A percentile compares a stretch with the other conserved stretches of the same genome.
Conservation (phyloP, 2,113 vertebrate species). For the Mastomys coucha region DNA sequence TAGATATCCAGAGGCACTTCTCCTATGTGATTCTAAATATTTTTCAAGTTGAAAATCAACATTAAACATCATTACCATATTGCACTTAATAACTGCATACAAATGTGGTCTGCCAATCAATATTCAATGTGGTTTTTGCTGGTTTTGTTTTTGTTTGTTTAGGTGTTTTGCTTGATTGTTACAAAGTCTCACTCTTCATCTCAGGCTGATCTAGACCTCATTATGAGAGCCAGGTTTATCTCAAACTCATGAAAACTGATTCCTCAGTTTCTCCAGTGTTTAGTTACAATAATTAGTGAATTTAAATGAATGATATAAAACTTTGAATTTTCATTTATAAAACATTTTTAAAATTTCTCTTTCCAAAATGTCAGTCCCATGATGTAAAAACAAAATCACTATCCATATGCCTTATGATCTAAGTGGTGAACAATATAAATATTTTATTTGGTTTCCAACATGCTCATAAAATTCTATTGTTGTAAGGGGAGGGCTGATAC, state of each 20-base stretch:
- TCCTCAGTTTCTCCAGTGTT: neutral
- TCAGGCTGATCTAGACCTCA: neutral
- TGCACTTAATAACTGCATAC: neutral
- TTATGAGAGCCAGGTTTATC: neutral
- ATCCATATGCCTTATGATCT: neutral
- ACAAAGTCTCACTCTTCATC: neutral
- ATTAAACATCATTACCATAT: neutral
- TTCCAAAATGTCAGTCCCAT: slow-evolving; percentile 3
- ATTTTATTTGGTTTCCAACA: slow-evolving; percentile 3
- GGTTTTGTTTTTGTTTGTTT: neutral
- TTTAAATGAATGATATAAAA: slow-evolving; percentile 4
- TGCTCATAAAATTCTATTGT: neutral
- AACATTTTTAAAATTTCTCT: neutral
- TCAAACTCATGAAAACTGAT: neutral
- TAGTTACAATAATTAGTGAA: neutral
- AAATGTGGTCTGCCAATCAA: neutral
- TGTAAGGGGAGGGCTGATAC: neutral
- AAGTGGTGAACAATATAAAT: neutral
- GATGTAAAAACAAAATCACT: slow-evolving; percentile 20
- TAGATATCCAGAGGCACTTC: neutral
- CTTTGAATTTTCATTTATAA: slow-evolving; percentile 1
- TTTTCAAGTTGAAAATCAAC: neutral
- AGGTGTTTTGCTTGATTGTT: neutral
- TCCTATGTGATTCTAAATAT: neutral
- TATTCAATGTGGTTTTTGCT: neutral